phyloP scores from a whole-genome alignment of 2,113 vertebrate species.

The Calidris pygmaea region DNA sequence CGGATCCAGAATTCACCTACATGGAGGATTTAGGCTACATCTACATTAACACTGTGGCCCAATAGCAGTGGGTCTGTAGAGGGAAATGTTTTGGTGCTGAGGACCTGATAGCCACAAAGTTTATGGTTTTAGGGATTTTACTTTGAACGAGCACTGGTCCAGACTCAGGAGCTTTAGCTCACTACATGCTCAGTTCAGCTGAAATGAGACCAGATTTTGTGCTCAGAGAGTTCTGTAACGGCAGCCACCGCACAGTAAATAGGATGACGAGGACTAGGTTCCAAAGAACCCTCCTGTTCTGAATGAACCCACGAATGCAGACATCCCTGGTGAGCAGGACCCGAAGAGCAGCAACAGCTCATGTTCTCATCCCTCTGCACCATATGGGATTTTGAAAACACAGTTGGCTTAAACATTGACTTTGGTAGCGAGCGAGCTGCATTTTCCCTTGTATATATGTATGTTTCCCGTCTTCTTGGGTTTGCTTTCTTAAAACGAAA shows the following conservation, averaged over 20 bases:
- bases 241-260: background rate
- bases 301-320: background rate
- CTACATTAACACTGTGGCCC: background rate
- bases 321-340: background rate
- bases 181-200: background rate
- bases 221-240: background rate
- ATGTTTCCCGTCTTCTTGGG: background rate
- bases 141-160: background rate
- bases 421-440: background rate
- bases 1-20: background rate
- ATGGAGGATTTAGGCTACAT: background rate
- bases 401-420: conserved; percentile 39
- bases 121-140: background rate
- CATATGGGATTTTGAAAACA: conserved; percentile 55
- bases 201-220: background rate
- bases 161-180: background rate
- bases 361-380: conserved; percentile 27
- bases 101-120: background rate
- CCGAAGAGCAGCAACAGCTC: conserved; percentile 39
- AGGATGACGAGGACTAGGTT: background rate
- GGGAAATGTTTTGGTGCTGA: background rate
- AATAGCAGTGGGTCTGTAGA: background rate
- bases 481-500: conserved; percentile 1
- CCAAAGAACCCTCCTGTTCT: background rate
- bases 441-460: background rate